These are phyloP conservation scores for Laticauda laticaudata DNA, from an alignment of 2,113 vertebrate genomes.

Conservation along the genomic window DNA sequence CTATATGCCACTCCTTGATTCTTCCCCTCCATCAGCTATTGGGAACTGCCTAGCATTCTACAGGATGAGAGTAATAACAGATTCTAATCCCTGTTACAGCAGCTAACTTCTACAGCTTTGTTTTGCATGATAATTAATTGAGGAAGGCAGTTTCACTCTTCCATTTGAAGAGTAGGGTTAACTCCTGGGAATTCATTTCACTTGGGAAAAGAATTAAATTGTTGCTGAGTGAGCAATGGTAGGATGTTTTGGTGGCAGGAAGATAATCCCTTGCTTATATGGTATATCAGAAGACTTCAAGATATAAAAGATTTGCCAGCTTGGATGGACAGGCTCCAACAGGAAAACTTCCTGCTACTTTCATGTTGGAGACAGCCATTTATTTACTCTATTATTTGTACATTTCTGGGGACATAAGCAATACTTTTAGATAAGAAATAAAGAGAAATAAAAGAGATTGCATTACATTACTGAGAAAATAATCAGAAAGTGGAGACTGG, in stretches of 20 bases:
- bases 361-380: not conserved
- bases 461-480: not conserved
- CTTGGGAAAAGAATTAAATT: not conserved
- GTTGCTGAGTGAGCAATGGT: constrained; percentile 3
- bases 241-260: not conserved
- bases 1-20: not conserved
- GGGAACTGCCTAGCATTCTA: not conserved
- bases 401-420: not conserved
- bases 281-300: not conserved
- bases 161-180: not conserved
- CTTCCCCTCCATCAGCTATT: not conserved
- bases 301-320: not conserved
- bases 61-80: not conserved
- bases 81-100: not conserved
- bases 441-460: not conserved
- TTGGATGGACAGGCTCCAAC: not conserved
- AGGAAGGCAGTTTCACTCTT: not conserved
- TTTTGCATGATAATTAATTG: constrained; percentile 9
- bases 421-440: not conserved
- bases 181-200: constrained; percentile 5
- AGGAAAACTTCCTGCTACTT: not conserved
- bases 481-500: not conserved
- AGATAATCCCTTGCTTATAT: not conserved
- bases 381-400: not conserved
- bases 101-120: not conserved